Base-by-base conservation (phyloP, 2,888 invertebrate genomes). In the Pelosia muscerda region DNA sequence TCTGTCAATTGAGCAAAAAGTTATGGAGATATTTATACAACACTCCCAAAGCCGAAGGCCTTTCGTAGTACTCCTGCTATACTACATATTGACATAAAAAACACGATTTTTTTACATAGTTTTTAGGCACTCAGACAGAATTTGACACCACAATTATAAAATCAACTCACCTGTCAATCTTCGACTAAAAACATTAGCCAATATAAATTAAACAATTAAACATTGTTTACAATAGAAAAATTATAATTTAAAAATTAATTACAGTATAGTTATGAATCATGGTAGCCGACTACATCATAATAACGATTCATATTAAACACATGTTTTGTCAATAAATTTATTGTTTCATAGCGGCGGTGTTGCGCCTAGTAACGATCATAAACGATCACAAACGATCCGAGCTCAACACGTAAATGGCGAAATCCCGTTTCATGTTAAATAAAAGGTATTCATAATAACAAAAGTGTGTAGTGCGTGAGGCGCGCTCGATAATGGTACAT, bases 181-280 rank as follows among this genome's bases (percentile, higher is more conserved):
- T 65, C 69, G 67, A 71, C 74, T 80, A 65, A 59, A 22, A 57
- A 19, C 19, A 15, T 63, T 74, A 76, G 75, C 69, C 80, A 74
- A 74, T 71, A 73, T 77, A 87, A 88, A 86, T 85, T 79, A 88
- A 91, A 91, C 86, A 86, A 87, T 86, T 83, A 60, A 83, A 59
- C 76, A 65, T 77, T 65, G 80, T 84, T 85, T 93, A 92, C 86
- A 94, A 93, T 94, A 94, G 91, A 94, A 95, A 94, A 94, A 94
- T 93, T 95, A 95, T 95, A 95, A 94, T 95, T 94, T 94, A 94
- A 94, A 81, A 93, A 95, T 92, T 93, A 94, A 94, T 94, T 95
- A 94, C 93, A 93, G 87, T 93, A 92, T 88, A 90, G 87, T 90
- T 91, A 92, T 89, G 88, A 77, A 81, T 81, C 74, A 76, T 77